These are phyloP conservation scores for Galeruca laticollis DNA, from an alignment of 2,888 invertebrate genomes.

Conservation along the genomic window DNA sequence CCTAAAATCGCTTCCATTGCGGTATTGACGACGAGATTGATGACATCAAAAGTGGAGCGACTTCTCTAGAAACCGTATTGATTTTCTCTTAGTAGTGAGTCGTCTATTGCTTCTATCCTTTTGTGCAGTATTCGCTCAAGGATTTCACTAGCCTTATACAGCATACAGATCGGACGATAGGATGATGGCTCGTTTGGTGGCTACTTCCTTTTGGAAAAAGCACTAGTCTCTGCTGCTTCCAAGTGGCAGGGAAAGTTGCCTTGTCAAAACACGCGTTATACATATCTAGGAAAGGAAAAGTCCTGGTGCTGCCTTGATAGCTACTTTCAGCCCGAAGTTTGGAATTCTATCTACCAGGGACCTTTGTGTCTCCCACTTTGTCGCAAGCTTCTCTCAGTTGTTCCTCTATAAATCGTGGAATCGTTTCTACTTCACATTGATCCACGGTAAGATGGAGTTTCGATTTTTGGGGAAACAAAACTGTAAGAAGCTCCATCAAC, in stretches of 20 bases:
- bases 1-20: too few relatives aligned
- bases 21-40: too few relatives aligned
- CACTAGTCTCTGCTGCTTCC: constrained; percentile 8
- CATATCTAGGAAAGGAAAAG: too few relatives aligned
- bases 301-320: too few relatives aligned
- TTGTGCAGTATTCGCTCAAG: too few relatives aligned
- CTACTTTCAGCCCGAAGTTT: too few relatives aligned
- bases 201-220: neutral
- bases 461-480: neutral
- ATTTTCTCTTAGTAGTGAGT: too few relatives aligned
- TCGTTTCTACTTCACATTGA: too few relatives aligned
- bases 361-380: neutral
- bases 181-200: constrained; percentile 7
- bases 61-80: too few relatives aligned
- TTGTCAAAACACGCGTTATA: neutral
- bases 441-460: too few relatives aligned
- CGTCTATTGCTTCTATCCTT: too few relatives aligned
- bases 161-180: constrained; percentile 3
- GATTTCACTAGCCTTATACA: neutral
- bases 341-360: constrained; percentile 2
- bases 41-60: too few relatives aligned
- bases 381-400: neutral
- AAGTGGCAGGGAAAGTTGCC: neutral
- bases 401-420: neutral
- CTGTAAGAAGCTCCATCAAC: neutral